Evolutionary conservation across 1,140 invertebrate genomes (phyloP).

Genomic region (Drosophila parvula): DNA sequence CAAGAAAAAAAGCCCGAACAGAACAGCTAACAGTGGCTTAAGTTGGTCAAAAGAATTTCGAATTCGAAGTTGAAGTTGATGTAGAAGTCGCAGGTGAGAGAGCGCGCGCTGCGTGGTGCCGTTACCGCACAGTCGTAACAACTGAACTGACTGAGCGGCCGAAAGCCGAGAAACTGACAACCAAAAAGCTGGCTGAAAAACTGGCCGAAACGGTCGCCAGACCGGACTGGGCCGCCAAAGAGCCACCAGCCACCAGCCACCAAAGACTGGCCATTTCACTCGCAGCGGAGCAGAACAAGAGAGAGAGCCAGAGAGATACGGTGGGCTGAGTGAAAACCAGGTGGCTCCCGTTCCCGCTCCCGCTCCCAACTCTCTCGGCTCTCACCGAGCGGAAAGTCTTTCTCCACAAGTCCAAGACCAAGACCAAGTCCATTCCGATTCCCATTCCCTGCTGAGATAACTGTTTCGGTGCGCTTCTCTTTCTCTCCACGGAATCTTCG

Average conservation of each 20-base stretch:
- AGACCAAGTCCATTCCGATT: slow-evolving; percentile 19
- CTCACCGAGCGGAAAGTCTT: slow-evolving; percentile 48
- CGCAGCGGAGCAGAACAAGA: slow-evolving; percentile 66
- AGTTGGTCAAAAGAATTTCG: slow-evolving; percentile 54
- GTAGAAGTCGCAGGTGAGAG: slow-evolving; percentile 17
- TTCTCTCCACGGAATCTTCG: slow-evolving; percentile 2
- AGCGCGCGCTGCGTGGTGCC: slow-evolving; percentile 67
- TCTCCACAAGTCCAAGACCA: slow-evolving; percentile 15
- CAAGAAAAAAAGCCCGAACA: slow-evolving; percentile 10
- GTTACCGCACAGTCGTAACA: slow-evolving; percentile 78
- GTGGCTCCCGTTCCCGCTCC: slow-evolving; percentile 2
- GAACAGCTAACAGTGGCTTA: slow-evolving; percentile 12
- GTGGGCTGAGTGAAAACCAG: slow-evolving; percentile 45
- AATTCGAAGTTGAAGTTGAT: slow-evolving; percentile 7
- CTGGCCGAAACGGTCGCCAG: slow-evolving; percentile 57
- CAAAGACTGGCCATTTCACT: slow-evolving; percentile 70
- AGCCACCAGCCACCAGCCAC: slow-evolving; percentile 27
- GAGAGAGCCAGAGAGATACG: slow-evolving; percentile 3
- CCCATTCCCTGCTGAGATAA: slow-evolving; percentile 42
- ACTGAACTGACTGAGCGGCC: slow-evolving; percentile 54
- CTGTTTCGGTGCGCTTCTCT: slow-evolving; percentile 34
- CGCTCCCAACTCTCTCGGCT: neutral
- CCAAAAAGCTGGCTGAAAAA: slow-evolving; percentile 39
- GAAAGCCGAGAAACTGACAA: slow-evolving; percentile 4
- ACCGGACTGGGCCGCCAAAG: slow-evolving; percentile 19